Evolutionary conservation across 2,113 vertebrate species (phyloP).

Genomic region (Oncorhynchus keta): DNA sequence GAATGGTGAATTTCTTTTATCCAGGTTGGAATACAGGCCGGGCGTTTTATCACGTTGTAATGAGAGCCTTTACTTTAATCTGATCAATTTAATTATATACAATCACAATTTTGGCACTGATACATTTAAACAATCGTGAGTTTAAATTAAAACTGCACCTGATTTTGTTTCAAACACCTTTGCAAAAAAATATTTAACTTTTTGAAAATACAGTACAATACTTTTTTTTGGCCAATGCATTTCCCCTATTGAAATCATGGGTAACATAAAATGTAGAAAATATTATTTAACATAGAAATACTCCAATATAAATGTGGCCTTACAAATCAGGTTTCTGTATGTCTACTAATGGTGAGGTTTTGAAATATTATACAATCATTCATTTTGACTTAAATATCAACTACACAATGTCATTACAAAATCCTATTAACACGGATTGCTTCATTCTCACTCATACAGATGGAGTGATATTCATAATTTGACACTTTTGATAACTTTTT

Average conservation of each 20-base stretch:
- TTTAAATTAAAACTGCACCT: not conserved
- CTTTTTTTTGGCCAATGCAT: not conserved
- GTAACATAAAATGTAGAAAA: not conserved
- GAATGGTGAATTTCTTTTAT: not conserved
- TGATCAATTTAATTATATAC: not conserved
- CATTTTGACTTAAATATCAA: constrained; percentile 36
- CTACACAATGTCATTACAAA: constrained; percentile 10
- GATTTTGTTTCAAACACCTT: not conserved
- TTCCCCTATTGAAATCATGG: not conserved
- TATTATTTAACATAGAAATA: constrained; percentile 35
- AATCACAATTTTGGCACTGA: not conserved
- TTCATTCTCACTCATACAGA: constrained; percentile 6
- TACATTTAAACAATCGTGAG: not conserved
- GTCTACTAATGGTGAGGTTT: constrained; percentile 19
- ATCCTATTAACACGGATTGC: not conserved
- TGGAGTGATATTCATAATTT: constrained; percentile 18
- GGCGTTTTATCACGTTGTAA: not conserved
- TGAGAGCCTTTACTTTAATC: not conserved
- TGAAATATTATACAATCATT: constrained; percentile 25
- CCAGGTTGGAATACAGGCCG: not conserved
- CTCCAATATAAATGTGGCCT: constrained; percentile 17
- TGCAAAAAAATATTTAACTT: not conserved
- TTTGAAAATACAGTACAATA: not conserved
- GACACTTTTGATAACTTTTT: constrained; percentile 37
- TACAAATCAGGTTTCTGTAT: constrained; percentile 4